phyloP scores from a whole-genome alignment of 1,140 invertebrate genomes.

The Tetraneura akinire region DNA sequence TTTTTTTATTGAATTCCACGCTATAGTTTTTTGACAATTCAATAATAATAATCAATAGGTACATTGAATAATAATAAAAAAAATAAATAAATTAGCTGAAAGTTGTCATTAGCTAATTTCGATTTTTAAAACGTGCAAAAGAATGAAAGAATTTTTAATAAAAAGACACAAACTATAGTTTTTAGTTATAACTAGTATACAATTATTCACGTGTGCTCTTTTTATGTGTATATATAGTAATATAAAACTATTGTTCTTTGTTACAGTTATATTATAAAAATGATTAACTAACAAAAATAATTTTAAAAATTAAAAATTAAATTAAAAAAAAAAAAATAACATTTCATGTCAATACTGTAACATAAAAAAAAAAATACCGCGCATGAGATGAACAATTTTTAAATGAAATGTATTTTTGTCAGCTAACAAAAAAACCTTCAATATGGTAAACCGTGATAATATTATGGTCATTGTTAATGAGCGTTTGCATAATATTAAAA shows the following conservation, averaged over 20 bases:
- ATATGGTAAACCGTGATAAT: conserved; percentile 2
- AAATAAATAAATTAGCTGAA: neutral
- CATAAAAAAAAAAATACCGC: neutral
- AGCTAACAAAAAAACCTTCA: conserved; percentile 2
- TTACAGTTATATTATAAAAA: no score
- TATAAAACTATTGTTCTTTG: no score
- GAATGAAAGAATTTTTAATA: neutral
- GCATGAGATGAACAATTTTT: neutral
- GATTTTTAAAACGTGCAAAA: neutral
- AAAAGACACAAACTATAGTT: neutral
- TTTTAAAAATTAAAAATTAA: no score
- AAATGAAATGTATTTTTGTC: conserved; percentile 23
- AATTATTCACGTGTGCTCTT: no score
- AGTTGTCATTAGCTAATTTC: neutral
- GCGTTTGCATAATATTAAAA: neutral
- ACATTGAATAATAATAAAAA: neutral
- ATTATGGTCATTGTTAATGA: neutral
- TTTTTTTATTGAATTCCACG: no score
- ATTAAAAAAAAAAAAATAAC: neutral
- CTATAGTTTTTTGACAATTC: no score
- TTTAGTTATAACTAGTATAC: no score
- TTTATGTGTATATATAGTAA: no score
- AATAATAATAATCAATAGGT: neutral
- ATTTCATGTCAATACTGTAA: neutral
- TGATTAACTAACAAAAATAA: neutral